phyloP scores from a whole-genome alignment of 2,113 vertebrate species.

The Polypterus bichir region DNA sequence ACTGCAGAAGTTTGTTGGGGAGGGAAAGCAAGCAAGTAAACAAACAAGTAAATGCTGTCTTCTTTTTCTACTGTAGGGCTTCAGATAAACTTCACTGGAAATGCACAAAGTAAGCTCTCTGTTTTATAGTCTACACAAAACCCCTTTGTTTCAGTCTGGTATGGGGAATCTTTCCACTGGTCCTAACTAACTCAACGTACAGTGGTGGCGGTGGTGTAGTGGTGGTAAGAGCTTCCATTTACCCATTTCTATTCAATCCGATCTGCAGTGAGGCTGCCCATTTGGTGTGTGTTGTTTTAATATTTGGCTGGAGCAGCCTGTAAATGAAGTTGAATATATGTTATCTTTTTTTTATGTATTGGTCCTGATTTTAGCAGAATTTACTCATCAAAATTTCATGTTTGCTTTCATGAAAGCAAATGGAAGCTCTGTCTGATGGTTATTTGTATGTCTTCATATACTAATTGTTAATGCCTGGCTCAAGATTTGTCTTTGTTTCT shows the following conservation, averaged over 20 bases:
- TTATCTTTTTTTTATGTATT: no score
- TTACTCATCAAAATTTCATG: no score
- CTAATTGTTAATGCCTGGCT: no score
- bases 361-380: no score
- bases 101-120: slow-evolving; percentile 51
- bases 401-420: not conserved
- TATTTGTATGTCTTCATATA: slow-evolving; percentile 2
- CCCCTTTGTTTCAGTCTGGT: slow-evolving; percentile 35
- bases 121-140: slow-evolving; percentile 35
- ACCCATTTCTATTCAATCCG: not conserved
- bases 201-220: slow-evolving; percentile 6
- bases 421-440: slow-evolving; percentile 28
- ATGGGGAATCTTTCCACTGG: slow-evolving; percentile 40
- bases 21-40: not conserved
- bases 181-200: slow-evolving; percentile 34
- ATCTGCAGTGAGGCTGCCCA: no score
- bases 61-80: slow-evolving; percentile 46
- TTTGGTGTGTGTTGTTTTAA: no score
- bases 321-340: no score
- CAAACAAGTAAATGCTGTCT: slow-evolving; percentile 29
- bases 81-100: slow-evolving; percentile 60
- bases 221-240: slow-evolving; percentile 18
- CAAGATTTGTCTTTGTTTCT: no score
- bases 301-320: no score
- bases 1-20: no score